Evolutionary conservation across 1,140 invertebrate species (phyloP).

Genomic region (Helicoverpa armigera): DNA sequence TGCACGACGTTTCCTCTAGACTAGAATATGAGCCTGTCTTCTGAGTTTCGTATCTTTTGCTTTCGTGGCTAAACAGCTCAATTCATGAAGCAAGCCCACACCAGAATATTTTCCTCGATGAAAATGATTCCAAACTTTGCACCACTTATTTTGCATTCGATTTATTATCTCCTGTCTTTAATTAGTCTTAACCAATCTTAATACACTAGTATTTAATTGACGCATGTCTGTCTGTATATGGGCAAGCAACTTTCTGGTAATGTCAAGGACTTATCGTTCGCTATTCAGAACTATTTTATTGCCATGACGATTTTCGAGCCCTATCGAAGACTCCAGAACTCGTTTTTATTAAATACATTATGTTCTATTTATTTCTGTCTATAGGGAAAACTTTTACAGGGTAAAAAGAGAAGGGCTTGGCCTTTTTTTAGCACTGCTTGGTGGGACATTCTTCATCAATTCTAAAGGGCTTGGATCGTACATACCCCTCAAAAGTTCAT

Average conservation of each 20-base stretch:
- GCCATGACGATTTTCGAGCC: background rate
- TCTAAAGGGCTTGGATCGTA: too few relatives aligned
- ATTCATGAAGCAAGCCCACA: too few relatives aligned
- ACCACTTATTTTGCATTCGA: background rate
- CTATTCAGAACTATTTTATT: slow-evolving; percentile 1
- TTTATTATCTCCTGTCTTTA: background rate
- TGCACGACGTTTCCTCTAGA: background rate
- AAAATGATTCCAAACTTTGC: background rate
- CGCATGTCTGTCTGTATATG: slow-evolving; percentile 6
- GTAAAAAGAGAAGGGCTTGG: background rate
- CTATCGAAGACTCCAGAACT: slow-evolving; percentile 15
- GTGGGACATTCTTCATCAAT: too few relatives aligned
- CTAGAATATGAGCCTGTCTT: too few relatives aligned
- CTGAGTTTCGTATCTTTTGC: too few relatives aligned
- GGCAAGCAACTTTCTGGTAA: slow-evolving; percentile 22
- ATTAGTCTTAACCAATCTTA: background rate
- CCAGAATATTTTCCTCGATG: too few relatives aligned
- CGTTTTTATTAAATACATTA: too few relatives aligned
- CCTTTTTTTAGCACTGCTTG: too few relatives aligned
- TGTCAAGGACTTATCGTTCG: slow-evolving; percentile 31
- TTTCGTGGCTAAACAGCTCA: too few relatives aligned
- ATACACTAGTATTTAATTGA: slow-evolving; percentile 3
- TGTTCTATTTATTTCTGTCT: background rate
- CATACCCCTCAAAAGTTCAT: background rate
- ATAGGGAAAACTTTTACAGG: background rate